Evolutionary conservation across 2,797 vertebrate genomes (phyloP), one percentile per base, ranked within the genome.

Genomic region (Dendrocincla fuliginosa): DNA sequence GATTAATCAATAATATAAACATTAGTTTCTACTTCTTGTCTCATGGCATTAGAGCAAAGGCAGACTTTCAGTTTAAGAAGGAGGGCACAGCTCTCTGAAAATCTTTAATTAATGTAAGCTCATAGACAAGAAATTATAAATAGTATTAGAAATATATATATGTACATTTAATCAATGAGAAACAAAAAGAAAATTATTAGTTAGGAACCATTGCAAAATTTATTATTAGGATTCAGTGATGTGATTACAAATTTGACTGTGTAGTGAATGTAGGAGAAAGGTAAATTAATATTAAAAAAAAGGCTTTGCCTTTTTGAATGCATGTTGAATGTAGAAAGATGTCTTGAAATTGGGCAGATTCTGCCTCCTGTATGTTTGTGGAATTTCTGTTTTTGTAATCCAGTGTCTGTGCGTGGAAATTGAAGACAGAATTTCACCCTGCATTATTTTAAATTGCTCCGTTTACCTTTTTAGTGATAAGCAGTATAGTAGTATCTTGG

Each of bases 1-100:
- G 68, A 95, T 95, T 93, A 84, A 95, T 96, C 96, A 96, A 84
- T 95, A 87, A 52, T 85, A 96, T 90, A 90, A 94, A 96, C 91
- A 93, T 95, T 96, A 95, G n/a, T 33, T 86, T 35, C 50, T 93
- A 87, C 63, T 23, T 91, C 46, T 78, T 92, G 25, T 87, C 56
- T 89, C 57, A 60, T 32, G 79, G 16, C 37, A 73, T 90, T 86
- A 88, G 32, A 95, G n/a, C 35, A 87, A 88, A 71, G 73, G 2
- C 13, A 77, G 35, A 30, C 30, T 90, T 95, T 91, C 77, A 77
- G 18, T 37, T 68, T 89, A 89, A 65, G 42, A 88, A 84, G 61
- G 32, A 30, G 4, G 41, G 19, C 25, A 32, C 70, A 67, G 15
- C 5, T 88, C 24, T 69, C 59, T 50, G 57, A 81, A 96, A 95